phyloP scores from a whole-genome alignment of 2,797 vertebrate genomes.

The Garrulus glandarius region DNA sequence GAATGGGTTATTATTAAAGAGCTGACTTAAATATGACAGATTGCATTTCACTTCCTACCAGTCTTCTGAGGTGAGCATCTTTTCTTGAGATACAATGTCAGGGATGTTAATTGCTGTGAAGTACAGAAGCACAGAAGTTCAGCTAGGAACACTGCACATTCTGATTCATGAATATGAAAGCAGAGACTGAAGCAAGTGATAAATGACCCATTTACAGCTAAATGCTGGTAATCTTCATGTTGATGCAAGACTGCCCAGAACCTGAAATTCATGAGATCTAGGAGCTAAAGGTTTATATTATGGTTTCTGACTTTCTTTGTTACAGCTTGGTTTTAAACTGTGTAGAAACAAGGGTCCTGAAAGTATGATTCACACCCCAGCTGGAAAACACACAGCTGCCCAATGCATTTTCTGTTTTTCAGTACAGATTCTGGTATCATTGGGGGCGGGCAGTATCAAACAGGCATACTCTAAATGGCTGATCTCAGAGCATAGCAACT shows the following conservation, averaged over 20 bases:
- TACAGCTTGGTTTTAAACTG: background rate
- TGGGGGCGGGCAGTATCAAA: background rate
- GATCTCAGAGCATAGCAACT: background rate
- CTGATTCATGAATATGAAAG: background rate
- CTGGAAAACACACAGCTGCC: background rate
- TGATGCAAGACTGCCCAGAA: background rate
- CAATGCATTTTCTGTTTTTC: background rate
- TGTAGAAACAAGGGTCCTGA: background rate
- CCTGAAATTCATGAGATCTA: background rate
- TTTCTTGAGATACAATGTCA: conserved; percentile 3
- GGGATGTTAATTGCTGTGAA: conserved; percentile 35
- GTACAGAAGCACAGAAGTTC: background rate
- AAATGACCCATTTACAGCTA: background rate
- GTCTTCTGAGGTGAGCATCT: background rate
- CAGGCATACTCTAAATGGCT: background rate
- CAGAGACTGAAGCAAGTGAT: background rate
- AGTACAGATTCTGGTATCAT: background rate
- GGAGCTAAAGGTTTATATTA: background rate
- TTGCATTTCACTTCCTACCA: background rate
- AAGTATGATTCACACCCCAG: background rate
- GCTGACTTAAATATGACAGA: background rate
- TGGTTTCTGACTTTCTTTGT: background rate
- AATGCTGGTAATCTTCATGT: background rate
- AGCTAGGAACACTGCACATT: background rate
- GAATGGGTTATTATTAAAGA: background rate